Evolutionary conservation across 2,113 vertebrate species (phyloP).

Genomic region (Perca schrenkii): DNA sequence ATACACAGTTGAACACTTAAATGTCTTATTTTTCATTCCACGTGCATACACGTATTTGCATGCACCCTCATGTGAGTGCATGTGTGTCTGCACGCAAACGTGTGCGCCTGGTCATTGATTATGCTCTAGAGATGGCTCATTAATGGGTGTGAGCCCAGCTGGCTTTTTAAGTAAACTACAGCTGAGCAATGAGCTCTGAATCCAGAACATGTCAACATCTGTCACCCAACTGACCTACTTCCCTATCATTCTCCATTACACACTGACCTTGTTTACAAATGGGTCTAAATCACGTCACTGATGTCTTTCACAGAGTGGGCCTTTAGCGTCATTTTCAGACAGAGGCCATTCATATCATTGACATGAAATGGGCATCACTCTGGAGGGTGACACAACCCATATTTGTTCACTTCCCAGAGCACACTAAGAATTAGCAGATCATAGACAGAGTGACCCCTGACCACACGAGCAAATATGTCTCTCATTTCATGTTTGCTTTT

Average conservation of each 20-base stretch:
- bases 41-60: neutral
- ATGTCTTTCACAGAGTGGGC: conserved; percentile 46
- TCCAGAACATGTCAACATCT: conserved; percentile 72
- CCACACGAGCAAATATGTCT: conserved; percentile 18
- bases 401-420: conserved; percentile 43
- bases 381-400: conserved; percentile 2
- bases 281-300: conserved; percentile 47
- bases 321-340: conserved; percentile 23
- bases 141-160: conserved; percentile 55
- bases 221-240: conserved; percentile 76
- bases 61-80: neutral
- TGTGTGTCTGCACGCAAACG: conserved; percentile 8
- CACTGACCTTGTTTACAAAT: conserved; percentile 70
- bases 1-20: neutral
- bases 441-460: conserved; percentile 35
- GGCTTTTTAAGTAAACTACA: conserved; percentile 59
- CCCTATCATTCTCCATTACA: conserved; percentile 58
- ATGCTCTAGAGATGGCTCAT: conserved; percentile 19
- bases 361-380: conserved; percentile 11
- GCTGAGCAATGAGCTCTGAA: conserved; percentile 71
- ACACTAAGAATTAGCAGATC: conserved; percentile 45
- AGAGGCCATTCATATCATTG: conserved; percentile 24
- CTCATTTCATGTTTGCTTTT: conserved; percentile 45
- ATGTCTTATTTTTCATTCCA: conserved; percentile 12
- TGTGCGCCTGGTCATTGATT: conserved; percentile 4